Evolutionary conservation across 1,140 invertebrate genomes (phyloP), one percentile per base, ranked within the genome.

Genomic region (Streblospio benedicti): DNA sequence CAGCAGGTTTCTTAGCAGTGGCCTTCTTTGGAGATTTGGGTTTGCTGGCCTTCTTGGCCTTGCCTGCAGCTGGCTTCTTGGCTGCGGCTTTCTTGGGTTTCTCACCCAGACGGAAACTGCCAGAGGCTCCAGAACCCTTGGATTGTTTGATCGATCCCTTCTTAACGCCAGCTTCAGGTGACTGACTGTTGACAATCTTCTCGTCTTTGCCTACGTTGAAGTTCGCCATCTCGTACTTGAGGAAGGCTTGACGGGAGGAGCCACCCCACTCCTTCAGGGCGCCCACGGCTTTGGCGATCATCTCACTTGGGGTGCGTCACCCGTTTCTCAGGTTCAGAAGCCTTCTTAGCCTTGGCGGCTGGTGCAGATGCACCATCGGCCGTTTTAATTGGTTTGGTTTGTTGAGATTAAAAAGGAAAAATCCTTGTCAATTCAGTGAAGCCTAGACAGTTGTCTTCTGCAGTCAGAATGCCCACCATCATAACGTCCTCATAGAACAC

Each of bases 141-240:
- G 65, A 45, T 57, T 76, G 73, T 45, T 72, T 72, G 52, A 76
- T 50, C 2, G 60, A 58, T 5, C 69, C 70, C 23, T 61, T 67
- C 43, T 61, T 60, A 5, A 76, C 71, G 3, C 71, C 70, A 31
- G 60, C 59, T 41, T 63, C 71, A 49, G 77, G 65, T n/a, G 72
- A 67, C 45, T 66, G 45, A 53, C 68, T 73, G 65, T 71, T 76
- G 50, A 74, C 68, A 9, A 62, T 33, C n/a, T 63, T 65, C 27
- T 65, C 49, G 50, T 77, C 70, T 28, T 62, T 64, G 23, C 73
- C 74, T 32, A 77, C 69, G 44, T 72, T 78, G 70, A 71, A 75
- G 66, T 74, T 70, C 25, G 66, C 60, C 49, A 72, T 27, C 47
- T 78, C 74, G 67, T 77, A 74, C 54, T 76, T 77, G 6, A 76